These are phyloP conservation scores for Adelphocoris suturalis DNA, from an alignment of 2,888 invertebrate genomes.

Conservation along the genomic window DNA sequence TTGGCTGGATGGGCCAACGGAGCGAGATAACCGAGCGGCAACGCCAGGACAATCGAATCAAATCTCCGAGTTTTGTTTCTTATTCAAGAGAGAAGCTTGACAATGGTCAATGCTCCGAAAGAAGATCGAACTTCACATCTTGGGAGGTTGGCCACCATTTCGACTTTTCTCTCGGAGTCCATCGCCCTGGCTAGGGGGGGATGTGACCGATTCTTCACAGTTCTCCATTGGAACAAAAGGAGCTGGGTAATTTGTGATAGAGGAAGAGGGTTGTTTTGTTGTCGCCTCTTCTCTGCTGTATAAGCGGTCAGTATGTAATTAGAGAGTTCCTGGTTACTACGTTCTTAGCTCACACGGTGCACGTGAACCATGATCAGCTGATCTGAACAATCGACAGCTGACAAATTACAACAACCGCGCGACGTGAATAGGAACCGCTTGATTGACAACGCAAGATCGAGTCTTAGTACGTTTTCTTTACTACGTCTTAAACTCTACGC, in stretches of 20 bases:
- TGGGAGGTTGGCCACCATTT: background rate
- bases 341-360: too few relatives aligned
- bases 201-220: slow-evolving; percentile 18
- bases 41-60: background rate
- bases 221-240: background rate
- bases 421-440: too few relatives aligned
- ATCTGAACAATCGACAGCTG: too few relatives aligned
- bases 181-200: background rate
- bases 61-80: slow-evolving; percentile 7
- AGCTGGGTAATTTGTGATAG: background rate
- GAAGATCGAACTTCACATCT: background rate
- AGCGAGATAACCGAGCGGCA: background rate
- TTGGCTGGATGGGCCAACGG: background rate
- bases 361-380: too few relatives aligned
- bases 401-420: too few relatives aligned
- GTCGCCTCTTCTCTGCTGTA: background rate
- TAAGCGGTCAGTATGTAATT: too few relatives aligned
- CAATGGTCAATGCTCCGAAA: slow-evolving; percentile 8
- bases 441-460: too few relatives aligned
- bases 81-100: background rate
- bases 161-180: slow-evolving; percentile 1
- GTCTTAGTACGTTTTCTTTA: too few relatives aligned
- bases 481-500: too few relatives aligned
- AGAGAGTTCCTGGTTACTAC: too few relatives aligned
- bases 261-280: background rate